Conservation (phyloP, 2,888 invertebrate species). For the Ectemnius continuus region DNA sequence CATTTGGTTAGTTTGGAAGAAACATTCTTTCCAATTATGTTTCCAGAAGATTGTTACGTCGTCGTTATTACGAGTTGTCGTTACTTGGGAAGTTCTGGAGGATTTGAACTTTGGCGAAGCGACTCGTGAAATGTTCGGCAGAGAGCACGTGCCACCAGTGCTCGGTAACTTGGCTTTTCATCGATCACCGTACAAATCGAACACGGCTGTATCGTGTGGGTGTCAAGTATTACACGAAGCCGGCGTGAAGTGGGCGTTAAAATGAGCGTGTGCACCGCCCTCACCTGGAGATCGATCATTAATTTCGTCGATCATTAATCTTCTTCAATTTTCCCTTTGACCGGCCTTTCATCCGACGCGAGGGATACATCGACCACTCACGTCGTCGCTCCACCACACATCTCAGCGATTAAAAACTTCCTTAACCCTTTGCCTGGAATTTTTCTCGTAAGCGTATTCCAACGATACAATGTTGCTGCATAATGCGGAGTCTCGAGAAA, state of each 20-base stretch:
- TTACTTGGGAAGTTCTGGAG: conserved; percentile 12
- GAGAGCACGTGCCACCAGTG: conserved; percentile 17
- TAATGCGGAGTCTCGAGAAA: background rate
- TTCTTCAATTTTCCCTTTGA: conserved; percentile 14
- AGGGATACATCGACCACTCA: background rate
- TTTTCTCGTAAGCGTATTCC: background rate
- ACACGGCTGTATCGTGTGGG: conserved; percentile 9
- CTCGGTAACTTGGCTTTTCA: conserved; percentile 29
- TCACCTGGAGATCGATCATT: conserved; percentile 22
- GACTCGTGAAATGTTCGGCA: background rate
- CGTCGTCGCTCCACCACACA: background rate
- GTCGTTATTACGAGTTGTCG: background rate
- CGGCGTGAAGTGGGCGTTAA: conserved; percentile 15
- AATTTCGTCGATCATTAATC: conserved; percentile 35
- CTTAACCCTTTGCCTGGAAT: background rate
- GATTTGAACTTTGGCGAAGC: background rate
- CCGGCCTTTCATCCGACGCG: background rate
- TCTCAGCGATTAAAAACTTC: background rate
- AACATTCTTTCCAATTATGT: too few species aligned
- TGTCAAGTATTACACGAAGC: conserved; percentile 4
- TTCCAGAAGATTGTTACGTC: too few species aligned
- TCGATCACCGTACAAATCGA: conserved; percentile 33
- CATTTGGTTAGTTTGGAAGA: too few species aligned
- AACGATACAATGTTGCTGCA: background rate
- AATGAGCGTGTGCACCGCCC: conserved; percentile 2